Base-by-base conservation (phyloP, 2,888 invertebrate species). In the Noctua comes region DNA sequence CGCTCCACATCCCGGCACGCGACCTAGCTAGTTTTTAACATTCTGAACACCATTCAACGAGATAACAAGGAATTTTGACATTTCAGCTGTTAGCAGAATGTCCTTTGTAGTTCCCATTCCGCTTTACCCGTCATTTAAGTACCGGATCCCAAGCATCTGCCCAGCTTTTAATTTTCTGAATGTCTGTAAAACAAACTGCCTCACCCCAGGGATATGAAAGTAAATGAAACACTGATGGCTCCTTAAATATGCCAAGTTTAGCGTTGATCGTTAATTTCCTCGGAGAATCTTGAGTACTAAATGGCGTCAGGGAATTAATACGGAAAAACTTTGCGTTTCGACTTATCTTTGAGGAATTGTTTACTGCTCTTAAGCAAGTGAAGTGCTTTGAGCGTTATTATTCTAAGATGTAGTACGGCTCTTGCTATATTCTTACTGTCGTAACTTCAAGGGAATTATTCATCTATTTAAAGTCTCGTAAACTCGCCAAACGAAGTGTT, bases 241-340 rank as follows among this genome's bases (percentile, higher is more conserved):
- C 86, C 88, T 91, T 90, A 92, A 93, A 92, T 92, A 92, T 91
- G 87, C 89, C 86, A 87, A 90, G 90, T 91, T 92, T 89, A 92
- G 89, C 89, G 90, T 90, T 88, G 90, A 91, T 91, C 87, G 90
- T 91, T 93, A 92, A 93, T 94, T 93, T 93, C 92, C 93, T 93
- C 83, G 80, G 92, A 93, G 93, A 92, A 91, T 90, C 88, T 91
- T 88, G 87, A 82, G 84, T 85, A 88, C 88, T 90, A 88, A 92
- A 90, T 85, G 89, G 86, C 83, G 84, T 82, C 83, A 86, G 87
- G 86, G 88, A 90, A 88, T 88, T 85, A 88, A 86, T 86, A 88
- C 77, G 76, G 80, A 86, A 88, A 88, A 87, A 89, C 83, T 86
- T 88, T 84, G 73, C 79, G 40, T 79, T 85, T 75, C 66, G 51